Percentiles rank a stretch among this genome's conserved stretches.
phyloP scores from a whole-genome alignment of 2,797 vertebrate genomes.

The Coilia nasus region DNA sequence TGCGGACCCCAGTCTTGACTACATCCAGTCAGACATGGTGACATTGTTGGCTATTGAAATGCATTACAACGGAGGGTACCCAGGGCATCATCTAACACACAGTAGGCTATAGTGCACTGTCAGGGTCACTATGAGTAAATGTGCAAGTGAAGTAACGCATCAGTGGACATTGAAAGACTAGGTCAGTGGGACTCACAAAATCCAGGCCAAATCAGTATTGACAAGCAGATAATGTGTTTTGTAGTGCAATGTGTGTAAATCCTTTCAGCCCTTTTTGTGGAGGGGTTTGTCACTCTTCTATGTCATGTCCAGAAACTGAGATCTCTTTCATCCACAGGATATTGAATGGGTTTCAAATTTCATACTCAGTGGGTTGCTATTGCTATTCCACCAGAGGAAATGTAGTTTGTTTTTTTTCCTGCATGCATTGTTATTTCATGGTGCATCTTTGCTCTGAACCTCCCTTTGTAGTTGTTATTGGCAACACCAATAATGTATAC shows the following conservation, averaged over 20 bases:
- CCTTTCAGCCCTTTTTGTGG: not conserved
- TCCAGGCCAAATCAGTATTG: constrained; percentile 25
- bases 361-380: not conserved
- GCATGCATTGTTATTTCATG: not conserved
- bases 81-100: not conserved
- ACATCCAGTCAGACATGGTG: not conserved
- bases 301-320: not conserved
- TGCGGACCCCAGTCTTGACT: not conserved
- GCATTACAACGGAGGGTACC: constrained; percentile 12
- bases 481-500: not conserved
- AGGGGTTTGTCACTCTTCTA: not conserved
- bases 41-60: constrained; percentile 1
- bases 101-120: not conserved
- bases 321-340: not conserved
- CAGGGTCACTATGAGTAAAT: constrained; percentile 32
- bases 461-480: not conserved
- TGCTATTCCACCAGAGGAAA: not conserved
- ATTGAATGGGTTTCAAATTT: not conserved
- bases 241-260: not conserved
- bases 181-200: constrained; percentile 41
- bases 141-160: constrained; percentile 39
- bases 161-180: constrained; percentile 40
- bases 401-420: not conserved
- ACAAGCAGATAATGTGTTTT: constrained; percentile 6
- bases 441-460: not conserved